Evolutionary conservation across 2,113 vertebrate species (phyloP), one percentile per base, ranked within the genome.

Genomic region (Actenoides hombroni): DNA sequence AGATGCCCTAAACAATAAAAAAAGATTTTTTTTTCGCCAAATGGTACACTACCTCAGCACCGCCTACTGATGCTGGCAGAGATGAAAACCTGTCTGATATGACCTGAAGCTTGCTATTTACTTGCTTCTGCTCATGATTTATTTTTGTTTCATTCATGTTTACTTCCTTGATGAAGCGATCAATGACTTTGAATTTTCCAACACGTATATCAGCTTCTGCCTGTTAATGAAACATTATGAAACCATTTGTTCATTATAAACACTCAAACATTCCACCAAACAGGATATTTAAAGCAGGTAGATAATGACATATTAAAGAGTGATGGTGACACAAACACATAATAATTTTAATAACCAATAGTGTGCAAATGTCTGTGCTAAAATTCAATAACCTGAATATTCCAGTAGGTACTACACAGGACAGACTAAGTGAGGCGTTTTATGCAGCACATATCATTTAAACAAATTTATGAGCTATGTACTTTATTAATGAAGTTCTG

Each of bases 141-240:
- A 56, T 60, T 90, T 95, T 92, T 6, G 4, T 6, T 75, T 96
- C 93, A 65, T 88, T 85, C 39, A 93, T 40, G 87, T 97, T 92
- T 73, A 69, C 71, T 92, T 98, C 96, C 86, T 94, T 98, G 92
- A 98, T 93, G 91, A 98, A 98, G 57, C 13, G 77, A 95, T 96
- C 97, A 44, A 97, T 86, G 37, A 97, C 97, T 94, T 98, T 97
- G 88, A 95, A 90, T 40, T 98, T 96, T 93, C 86, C 98, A 91
- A 97, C 88, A 42, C 90, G 86, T 46, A 86, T 97, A 96, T 97
- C 97, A 49, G 98, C 90, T 93, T 98, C 98, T 81, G 95, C 80
- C 98, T 99, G 95, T 90, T 86, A 94, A 90, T 9, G 35, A 88
- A 92, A 91, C 25, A 21, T 84, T 35, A 84, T 14, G 1, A 90